Evolutionary conservation across 2,888 invertebrate genomes (phyloP), one percentile per base, ranked within the genome.

Genomic region (Synergus gifuensis): DNA sequence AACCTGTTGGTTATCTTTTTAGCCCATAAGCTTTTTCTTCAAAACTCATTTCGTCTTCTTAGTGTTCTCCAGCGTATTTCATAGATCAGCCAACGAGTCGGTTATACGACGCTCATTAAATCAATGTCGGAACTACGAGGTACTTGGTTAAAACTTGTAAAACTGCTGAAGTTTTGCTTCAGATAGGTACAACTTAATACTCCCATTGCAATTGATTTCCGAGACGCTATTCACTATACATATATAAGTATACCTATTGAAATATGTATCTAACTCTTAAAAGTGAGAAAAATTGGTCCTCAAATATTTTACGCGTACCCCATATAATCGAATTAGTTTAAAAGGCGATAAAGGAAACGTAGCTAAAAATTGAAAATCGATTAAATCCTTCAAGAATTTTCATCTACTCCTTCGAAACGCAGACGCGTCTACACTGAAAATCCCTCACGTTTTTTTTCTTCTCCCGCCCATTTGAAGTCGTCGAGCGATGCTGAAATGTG

Each of bases 91-190:
- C 36, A 73, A 54, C 54, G 54, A 73, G 73, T 36, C 54, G 36
- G 54, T 73, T 54, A 73, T 54, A 73, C 54, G 22, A 22, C 4
- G 60, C 60, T 60, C 60, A 60, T 60, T 60, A 60, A 60, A 60
- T 60, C 60, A 60, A 60, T 22, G 60, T 22, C 36, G 54, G 36
- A 73, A 73, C 36, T 73, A 54, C 49, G 54, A 54, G 73, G 54
- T 73, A 73, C 73, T 73, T 54, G 73, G 73, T 73, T 73, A 36
- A 73, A 73, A 73, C 73, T 54, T 73, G 73, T 73, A 73, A 54
- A 73, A 73, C 36, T 73, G 73, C 73, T 73, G 49, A 73, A 73
- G 54, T 73, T 73, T 54, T 54, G n/a, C 73, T 73, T 73, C 54
- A 46, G 73, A 73, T 54, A 73, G 73, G 73, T 73, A 73, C 73